Percentiles rank a stretch among this genome's conserved stretches.
These are phyloP conservation scores for Dryocosmus kuriphilus DNA, from an alignment of 2,888 invertebrate genomes.

Conservation along the genomic window DNA sequence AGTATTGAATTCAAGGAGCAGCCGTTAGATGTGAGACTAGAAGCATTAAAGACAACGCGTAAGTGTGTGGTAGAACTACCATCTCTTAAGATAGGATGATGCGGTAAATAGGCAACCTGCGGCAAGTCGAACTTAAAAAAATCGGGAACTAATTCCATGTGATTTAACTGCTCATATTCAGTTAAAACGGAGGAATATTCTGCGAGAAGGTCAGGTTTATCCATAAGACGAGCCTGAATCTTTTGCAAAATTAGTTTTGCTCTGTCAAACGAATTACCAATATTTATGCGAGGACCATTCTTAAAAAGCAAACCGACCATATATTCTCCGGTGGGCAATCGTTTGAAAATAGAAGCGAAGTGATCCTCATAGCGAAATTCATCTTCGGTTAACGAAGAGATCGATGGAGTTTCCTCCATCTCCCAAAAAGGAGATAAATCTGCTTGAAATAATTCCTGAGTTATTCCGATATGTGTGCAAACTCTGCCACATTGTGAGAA, in stretches of 20 bases:
- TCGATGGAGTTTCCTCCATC: not conserved
- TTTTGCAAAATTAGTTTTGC: constrained; percentile 4
- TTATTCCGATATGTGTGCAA: no score
- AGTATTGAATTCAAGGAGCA: constrained; percentile 38
- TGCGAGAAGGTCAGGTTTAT: no score
- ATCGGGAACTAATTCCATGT: no score
- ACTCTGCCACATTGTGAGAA: no score
- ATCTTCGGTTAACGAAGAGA: not conserved
- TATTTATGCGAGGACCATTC: not conserved
- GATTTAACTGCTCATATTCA: constrained; percentile 1
- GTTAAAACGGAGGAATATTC: not conserved
- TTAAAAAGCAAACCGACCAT: constrained; percentile 42
- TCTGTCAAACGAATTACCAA: constrained; percentile 27
- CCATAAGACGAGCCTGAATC: no score
- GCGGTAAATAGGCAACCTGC: no score
- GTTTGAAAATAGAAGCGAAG: constrained; percentile 29
- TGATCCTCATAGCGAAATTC: constrained; percentile 32
- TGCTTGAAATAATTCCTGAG: not conserved
- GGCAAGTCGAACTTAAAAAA: no score
- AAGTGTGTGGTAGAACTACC: constrained; percentile 37
- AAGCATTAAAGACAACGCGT: constrained; percentile 45
- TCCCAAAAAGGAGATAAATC: not conserved
- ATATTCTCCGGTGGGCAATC: constrained; percentile 28
- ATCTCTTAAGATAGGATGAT: no score
- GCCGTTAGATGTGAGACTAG: no score